phyloP scores from a whole-genome alignment of 1,140 invertebrate species.

The Bombus haemorrhoidalis region DNA sequence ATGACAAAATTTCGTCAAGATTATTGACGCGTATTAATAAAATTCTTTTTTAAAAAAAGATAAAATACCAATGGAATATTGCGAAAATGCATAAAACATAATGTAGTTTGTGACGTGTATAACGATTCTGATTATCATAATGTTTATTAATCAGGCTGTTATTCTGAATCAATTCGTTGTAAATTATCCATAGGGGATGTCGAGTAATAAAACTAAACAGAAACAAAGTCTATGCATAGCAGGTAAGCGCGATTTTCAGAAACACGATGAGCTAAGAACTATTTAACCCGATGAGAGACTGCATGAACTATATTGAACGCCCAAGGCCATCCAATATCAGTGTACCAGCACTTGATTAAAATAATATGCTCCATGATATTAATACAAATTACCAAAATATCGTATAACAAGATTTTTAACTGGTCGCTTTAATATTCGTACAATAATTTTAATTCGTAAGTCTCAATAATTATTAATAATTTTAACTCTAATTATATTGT shows the following conservation, averaged over 20 bases:
- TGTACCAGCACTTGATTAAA: not conserved
- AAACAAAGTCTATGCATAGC: not conserved
- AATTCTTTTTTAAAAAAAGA: too few species aligned
- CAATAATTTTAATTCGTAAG: too few species aligned
- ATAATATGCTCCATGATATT: not conserved
- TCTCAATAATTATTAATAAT: too few species aligned
- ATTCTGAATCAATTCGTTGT: not conserved
- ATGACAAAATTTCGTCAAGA: not conserved
- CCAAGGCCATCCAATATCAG: not conserved
- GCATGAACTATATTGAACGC: not conserved
- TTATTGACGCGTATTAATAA: not conserved
- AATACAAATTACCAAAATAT: not conserved
- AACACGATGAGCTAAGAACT: not conserved
- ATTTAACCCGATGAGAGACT: not conserved
- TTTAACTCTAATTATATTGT: too few species aligned
- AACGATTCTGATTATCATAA: not conserved
- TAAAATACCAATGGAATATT: not conserved
- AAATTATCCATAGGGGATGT: not conserved
- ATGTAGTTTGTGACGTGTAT: not conserved
- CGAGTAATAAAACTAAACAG: not conserved
- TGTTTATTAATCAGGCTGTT: not conserved
- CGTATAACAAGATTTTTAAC: not conserved
- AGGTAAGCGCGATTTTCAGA: not conserved
- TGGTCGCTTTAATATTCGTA: too few species aligned
- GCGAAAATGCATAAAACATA: not conserved